A percentile compares a stretch with the other conserved stretches of the same genome.
Evolutionary conservation across 2,888 invertebrate species (phyloP).

Genomic region (Eilema caniola): DNA sequence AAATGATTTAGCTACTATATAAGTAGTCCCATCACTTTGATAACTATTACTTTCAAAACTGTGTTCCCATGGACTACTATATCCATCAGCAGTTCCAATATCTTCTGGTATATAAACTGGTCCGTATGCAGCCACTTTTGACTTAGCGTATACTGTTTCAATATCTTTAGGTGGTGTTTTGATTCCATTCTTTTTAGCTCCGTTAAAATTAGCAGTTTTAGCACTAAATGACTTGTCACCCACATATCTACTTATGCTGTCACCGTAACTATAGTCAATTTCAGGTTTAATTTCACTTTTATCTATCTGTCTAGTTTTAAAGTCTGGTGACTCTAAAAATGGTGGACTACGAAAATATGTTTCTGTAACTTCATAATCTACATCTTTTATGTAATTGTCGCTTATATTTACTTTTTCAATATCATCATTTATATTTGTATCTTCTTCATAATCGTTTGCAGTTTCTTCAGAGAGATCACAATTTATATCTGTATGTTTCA

Average conservation of each 20-base stretch:
- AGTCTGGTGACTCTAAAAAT: constrained; percentile 67
- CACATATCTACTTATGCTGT: constrained; percentile 30
- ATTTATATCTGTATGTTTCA: constrained; percentile 10
- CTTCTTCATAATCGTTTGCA: constrained; percentile 24
- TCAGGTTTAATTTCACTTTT: constrained; percentile 37
- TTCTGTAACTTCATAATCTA: constrained; percentile 28
- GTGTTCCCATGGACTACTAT: constrained; percentile 19
- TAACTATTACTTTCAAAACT: constrained; percentile 12
- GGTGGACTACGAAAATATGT: constrained; percentile 63
- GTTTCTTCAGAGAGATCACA: constrained; percentile 9
- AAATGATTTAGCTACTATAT: constrained; percentile 58
- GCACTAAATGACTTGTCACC: constrained; percentile 46
- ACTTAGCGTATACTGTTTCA: constrained; percentile 73
- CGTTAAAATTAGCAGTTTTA: constrained; percentile 29
- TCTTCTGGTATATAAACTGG: constrained; percentile 24
- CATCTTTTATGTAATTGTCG: not conserved
- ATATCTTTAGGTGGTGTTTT: constrained; percentile 45
- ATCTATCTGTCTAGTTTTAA: constrained; percentile 66
- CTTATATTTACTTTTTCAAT: constrained; percentile 23
- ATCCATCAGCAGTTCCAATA: not conserved
- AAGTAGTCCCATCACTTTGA: constrained; percentile 39
- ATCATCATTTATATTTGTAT: constrained; percentile 26
- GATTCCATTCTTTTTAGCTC: constrained; percentile 28
- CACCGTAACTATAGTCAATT: constrained; percentile 21
- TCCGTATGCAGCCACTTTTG: constrained; percentile 74